Conservation (phyloP, 2,113 vertebrate genomes). For the Lutjanus erythropterus region DNA sequence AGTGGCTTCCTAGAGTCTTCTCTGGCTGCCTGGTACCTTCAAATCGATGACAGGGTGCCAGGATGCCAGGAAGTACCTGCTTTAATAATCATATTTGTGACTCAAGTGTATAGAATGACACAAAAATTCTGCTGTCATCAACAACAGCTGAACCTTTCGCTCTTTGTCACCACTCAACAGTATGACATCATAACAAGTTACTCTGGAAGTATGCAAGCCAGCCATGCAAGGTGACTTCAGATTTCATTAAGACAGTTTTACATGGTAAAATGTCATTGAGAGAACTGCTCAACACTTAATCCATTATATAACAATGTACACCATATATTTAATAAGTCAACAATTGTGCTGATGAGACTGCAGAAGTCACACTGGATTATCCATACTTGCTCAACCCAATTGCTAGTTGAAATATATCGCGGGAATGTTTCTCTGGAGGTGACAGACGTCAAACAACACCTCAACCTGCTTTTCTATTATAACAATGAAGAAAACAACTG, state of each 20-base stretch:
- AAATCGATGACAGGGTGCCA: neutral
- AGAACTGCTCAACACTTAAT: neutral
- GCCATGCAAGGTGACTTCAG: neutral
- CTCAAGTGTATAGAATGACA: neutral
- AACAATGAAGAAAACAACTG: constrained; percentile 5
- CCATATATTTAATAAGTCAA: too few species aligned
- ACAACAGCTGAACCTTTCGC: neutral
- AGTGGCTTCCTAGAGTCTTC: neutral
- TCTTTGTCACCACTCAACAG: neutral
- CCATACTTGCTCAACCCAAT: neutral
- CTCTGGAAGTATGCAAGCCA: too few species aligned
- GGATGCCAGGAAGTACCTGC: neutral
- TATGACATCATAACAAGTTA: neutral
- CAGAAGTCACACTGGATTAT: neutral
- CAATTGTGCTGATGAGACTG: neutral
- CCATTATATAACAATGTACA: too few species aligned
- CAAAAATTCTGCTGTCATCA: neutral
- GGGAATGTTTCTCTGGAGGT: neutral
- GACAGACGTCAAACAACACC: constrained; percentile 13
- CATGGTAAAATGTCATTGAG: neutral
- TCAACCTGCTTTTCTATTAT: neutral
- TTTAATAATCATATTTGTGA: neutral
- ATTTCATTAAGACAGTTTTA: neutral
- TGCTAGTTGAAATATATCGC: neutral
- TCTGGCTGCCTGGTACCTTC: neutral